Conservation (phyloP, 2,888 invertebrate species). For the Plemyria rubiginata region DNA sequence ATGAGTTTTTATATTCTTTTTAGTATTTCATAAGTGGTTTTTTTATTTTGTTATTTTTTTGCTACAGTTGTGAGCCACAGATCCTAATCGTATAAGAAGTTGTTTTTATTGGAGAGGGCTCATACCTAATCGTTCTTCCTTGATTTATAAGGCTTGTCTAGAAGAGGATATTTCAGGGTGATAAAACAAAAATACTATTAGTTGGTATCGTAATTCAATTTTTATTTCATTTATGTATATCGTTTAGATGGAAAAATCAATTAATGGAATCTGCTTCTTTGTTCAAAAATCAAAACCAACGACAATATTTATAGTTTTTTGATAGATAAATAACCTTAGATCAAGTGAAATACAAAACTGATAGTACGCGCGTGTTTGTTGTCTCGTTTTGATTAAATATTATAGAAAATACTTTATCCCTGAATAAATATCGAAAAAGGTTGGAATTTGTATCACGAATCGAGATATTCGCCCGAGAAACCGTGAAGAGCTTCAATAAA, state of each 20-base stretch:
- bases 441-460: slow-evolving; percentile 40
- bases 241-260: background rate
- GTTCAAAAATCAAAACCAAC: background rate
- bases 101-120: too few relatives aligned
- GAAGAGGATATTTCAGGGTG: too few relatives aligned
- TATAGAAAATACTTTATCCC: slow-evolving; percentile 12
- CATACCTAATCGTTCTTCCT: too few relatives aligned
- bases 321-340: too few relatives aligned
- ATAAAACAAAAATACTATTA: too few relatives aligned
- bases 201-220: background rate
- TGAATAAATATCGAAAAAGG: slow-evolving; percentile 33
- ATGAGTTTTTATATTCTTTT: slow-evolving; percentile 22
- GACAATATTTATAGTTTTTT: background rate
- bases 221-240: background rate
- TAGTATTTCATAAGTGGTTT: slow-evolving; percentile 12
- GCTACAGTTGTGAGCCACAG: too few relatives aligned
- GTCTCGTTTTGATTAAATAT: slow-evolving; percentile 6
- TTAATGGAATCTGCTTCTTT: background rate
- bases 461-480: slow-evolving; percentile 42
- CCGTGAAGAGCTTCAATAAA: slow-evolving; percentile 58
- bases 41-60: background rate
- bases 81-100: too few relatives aligned
- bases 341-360: background rate
- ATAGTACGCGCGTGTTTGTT: background rate
- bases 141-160: too few relatives aligned